These are phyloP conservation scores for Sphaerophoria rueppellii DNA, from an alignment of 2,888 invertebrate species.

Conservation along the genomic window DNA sequence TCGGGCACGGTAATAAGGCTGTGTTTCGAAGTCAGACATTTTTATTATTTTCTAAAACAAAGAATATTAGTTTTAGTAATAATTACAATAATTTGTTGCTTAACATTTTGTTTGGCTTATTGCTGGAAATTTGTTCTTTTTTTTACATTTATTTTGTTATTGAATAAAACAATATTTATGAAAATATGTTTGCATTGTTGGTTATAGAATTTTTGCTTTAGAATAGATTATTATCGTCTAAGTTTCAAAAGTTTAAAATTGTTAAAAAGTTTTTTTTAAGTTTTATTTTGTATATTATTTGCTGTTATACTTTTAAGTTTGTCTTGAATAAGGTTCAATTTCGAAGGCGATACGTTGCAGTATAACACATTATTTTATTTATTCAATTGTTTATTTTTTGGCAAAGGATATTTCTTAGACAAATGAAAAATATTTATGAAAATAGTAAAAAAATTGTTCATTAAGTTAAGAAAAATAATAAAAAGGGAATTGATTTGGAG, in stretches of 20 bases:
- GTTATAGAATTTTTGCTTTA: slow-evolving; percentile 11
- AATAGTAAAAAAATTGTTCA: too few species aligned
- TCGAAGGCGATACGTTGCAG: slow-evolving; percentile 66
- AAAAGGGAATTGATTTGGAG: too few species aligned
- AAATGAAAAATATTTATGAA: too few species aligned
- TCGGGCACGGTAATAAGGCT: too few species aligned
- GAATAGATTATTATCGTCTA: slow-evolving; percentile 26
- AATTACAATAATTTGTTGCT: not conserved
- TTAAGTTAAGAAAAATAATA: too few species aligned
- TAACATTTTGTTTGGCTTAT: slow-evolving; percentile 15
- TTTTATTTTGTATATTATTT: slow-evolving; percentile 18
- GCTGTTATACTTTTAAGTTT: slow-evolving; percentile 59
- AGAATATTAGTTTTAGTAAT: not conserved
- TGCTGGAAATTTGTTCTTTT: slow-evolving; percentile 26
- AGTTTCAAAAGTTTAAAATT: slow-evolving; percentile 29
- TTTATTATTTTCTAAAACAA: not conserved
- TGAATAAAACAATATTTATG: slow-evolving; percentile 47
- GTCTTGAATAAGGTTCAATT: slow-evolving; percentile 66
- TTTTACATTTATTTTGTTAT: not conserved
- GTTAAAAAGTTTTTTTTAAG: slow-evolving; percentile 24
- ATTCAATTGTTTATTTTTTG: slow-evolving; percentile 29
- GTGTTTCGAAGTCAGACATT: slow-evolving; percentile 50
- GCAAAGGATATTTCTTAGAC: slow-evolving; percentile 16
- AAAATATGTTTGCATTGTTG: slow-evolving; percentile 68
- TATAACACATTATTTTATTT: slow-evolving; percentile 55